Conservation (phyloP, 2,888 invertebrate species). For the Hydroisotoma schaefferi region DNA sequence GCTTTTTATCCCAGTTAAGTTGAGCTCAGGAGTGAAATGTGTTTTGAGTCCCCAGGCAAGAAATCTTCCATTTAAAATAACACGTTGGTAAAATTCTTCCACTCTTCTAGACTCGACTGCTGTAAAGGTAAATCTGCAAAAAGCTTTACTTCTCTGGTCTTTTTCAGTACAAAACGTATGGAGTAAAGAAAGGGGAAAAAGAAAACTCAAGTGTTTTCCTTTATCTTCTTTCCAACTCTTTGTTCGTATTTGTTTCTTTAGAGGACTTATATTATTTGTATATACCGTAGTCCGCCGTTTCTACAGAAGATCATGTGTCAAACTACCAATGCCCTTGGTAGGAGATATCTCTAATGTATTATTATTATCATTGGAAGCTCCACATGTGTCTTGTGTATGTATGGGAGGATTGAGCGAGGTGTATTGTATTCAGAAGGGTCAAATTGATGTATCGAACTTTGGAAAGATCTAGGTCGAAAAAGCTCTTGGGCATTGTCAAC, state of each 20-base stretch:
- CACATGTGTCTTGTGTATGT: background rate
- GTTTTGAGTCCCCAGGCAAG: conserved; percentile 1
- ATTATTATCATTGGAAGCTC: too few relatives aligned
- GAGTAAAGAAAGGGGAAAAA: background rate
- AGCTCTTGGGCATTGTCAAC: conserved; percentile 14
- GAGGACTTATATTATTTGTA: too few relatives aligned
- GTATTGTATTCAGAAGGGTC: background rate
- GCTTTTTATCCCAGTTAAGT: too few relatives aligned
- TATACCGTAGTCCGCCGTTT: too few relatives aligned
- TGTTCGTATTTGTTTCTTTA: background rate
- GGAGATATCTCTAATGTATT: too few relatives aligned
- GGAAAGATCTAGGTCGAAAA: conserved; percentile 14
- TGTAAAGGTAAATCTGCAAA: background rate
- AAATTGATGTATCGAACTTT: conserved; percentile 12
- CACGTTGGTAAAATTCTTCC: conserved; percentile 3
- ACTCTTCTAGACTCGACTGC: background rate
- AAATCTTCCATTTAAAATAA: conserved; percentile 12
- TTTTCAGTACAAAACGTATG: background rate
- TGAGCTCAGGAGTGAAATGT: background rate
- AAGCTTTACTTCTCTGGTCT: too few relatives aligned
- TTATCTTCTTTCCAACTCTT: background rate
- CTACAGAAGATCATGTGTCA: too few relatives aligned
- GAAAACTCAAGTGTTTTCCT: background rate
- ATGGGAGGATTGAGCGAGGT: background rate
- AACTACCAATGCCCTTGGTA: too few relatives aligned